phyloP scores from a whole-genome alignment of 1,140 invertebrate species.

The Dendrolimus punctatus region DNA sequence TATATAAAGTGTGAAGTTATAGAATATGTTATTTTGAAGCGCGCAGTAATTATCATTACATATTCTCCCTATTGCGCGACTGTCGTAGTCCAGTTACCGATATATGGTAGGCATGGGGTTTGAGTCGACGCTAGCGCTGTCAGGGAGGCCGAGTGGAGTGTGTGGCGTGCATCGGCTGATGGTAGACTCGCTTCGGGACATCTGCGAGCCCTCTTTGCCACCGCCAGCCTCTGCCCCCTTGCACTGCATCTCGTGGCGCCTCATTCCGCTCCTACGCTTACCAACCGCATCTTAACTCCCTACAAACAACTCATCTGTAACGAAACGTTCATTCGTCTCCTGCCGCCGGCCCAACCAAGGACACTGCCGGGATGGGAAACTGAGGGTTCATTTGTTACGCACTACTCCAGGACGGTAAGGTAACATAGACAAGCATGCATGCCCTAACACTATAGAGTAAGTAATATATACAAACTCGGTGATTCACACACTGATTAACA shows the following conservation, averaged over 20 bases:
- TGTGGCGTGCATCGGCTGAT: constrained; percentile 59
- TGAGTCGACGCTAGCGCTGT: constrained; percentile 85
- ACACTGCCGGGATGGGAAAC: constrained; percentile 37
- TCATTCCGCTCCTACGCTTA: constrained; percentile 60
- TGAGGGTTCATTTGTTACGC: constrained; percentile 41
- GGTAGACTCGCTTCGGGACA: constrained; percentile 64
- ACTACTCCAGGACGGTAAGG: constrained; percentile 35
- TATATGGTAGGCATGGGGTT: constrained; percentile 86
- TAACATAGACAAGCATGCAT: constrained; percentile 65
- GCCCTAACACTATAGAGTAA: constrained; percentile 60
- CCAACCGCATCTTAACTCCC: constrained; percentile 55
- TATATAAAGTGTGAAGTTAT: neutral
- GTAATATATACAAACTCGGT: constrained; percentile 37
- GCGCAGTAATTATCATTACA: constrained; percentile 13
- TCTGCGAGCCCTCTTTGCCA: constrained; percentile 44
- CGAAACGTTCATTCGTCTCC: constrained; percentile 46
- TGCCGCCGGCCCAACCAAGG: constrained; percentile 27
- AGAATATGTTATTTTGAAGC: too few relatives aligned
- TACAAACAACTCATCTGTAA: constrained; percentile 59
- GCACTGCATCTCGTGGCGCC: constrained; percentile 56
- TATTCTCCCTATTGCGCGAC: constrained; percentile 36
- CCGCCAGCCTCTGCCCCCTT: constrained; percentile 37
- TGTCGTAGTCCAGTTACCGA: constrained; percentile 74
- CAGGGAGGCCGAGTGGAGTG: constrained; percentile 65
- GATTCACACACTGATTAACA: constrained; percentile 39